phyloP scores from a whole-genome alignment of 2,888 invertebrate species.

The Oligia strigilis region DNA sequence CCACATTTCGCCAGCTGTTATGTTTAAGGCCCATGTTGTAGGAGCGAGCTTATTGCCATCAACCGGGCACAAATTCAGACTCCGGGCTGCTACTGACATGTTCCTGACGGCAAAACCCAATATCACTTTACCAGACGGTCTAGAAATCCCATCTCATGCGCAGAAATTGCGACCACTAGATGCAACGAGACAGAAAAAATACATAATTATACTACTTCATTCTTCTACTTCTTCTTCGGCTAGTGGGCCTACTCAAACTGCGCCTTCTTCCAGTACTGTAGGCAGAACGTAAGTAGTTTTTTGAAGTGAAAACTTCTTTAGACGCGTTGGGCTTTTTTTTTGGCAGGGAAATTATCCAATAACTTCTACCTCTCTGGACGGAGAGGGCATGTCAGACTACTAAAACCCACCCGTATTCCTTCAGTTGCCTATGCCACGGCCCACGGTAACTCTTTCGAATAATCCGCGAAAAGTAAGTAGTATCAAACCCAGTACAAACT shows the following conservation, averaged over 20 bases:
- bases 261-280: background rate
- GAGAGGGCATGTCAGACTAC: too few relatives aligned
- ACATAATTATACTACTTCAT: too few relatives aligned
- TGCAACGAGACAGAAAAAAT: background rate
- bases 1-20: background rate
- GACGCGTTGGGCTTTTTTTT: too few relatives aligned
- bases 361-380: too few relatives aligned
- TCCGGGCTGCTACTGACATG: background rate
- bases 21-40: background rate
- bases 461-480: background rate
- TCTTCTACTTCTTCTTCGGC: too few relatives aligned
- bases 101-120: background rate
- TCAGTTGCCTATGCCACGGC: too few relatives aligned
- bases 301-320: too few relatives aligned
- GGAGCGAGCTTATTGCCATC: background rate
- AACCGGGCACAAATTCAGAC: background rate
- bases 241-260: background rate
- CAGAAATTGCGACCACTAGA: background rate
- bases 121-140: background rate
- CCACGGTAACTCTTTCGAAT: too few relatives aligned
- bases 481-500: background rate
- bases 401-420: too few relatives aligned
- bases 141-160: background rate
- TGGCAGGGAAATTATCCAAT: too few relatives aligned
- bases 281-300: background rate